Conservation (phyloP, 35 echinoderm and acorn worm genomes). For the Nesometra sesokonis region DNA sequence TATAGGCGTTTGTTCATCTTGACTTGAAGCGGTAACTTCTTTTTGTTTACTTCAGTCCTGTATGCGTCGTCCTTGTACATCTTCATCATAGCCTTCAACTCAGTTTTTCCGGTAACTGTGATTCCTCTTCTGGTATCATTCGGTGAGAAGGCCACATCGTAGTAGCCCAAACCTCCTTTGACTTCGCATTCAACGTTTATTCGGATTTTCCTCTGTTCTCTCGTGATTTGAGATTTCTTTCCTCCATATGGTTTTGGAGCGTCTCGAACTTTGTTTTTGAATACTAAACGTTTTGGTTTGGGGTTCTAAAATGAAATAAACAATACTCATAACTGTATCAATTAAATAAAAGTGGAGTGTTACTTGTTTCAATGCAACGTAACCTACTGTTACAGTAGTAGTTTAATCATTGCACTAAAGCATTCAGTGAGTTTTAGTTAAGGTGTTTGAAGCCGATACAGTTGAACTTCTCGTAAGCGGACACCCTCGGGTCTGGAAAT, state of each 20-base stretch:
- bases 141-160: background rate
- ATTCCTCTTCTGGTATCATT: background rate
- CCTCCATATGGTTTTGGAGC: background rate
- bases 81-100: background rate
- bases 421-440: too few relatives aligned
- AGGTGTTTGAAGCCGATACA: too few relatives aligned
- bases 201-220: background rate
- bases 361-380: too few relatives aligned
- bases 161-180: background rate
- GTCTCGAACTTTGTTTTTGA: background rate
- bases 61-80: background rate
- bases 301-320: background rate
- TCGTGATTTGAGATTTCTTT: background rate
- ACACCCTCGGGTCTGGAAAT: too few relatives aligned
- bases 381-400: too few relatives aligned
- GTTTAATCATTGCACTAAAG: too few relatives aligned
- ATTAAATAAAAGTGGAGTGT: too few relatives aligned
- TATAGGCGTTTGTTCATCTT: background rate
- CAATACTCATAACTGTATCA: too few relatives aligned
- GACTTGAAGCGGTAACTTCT: background rate
- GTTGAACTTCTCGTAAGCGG: too few relatives aligned
- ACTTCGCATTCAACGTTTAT: background rate
- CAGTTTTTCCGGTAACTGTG: background rate
- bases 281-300: background rate
- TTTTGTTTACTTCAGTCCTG: background rate